A percentile compares a stretch with the other conserved stretches of the same genome.
Evolutionary conservation across 2,797 vertebrate genomes (phyloP).

Genomic region (Telmatherina bonti): DNA sequence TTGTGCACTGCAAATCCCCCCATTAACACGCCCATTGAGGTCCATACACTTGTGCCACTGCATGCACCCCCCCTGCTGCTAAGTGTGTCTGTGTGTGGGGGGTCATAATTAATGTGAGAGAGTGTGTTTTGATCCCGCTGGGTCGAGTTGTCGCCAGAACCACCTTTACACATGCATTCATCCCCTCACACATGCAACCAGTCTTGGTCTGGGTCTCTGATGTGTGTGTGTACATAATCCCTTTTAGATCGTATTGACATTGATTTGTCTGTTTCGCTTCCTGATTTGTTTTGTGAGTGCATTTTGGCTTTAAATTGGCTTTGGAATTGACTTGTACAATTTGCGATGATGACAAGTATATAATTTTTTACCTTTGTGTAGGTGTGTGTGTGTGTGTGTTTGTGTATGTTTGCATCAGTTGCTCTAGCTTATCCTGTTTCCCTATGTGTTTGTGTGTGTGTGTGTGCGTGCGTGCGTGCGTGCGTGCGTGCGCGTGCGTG

Average conservation of each 20-base stretch:
- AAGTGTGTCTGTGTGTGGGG: conserved; percentile 27
- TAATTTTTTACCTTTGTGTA: neutral
- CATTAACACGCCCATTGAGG: conserved; percentile 11
- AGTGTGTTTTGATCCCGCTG: conserved; percentile 56
- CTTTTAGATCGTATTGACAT: conserved; percentile 37
- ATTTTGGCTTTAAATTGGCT: conserved; percentile 39
- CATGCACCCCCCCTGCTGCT: conserved; percentile 16
- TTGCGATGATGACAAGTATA: conserved; percentile 7
- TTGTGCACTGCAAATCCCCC: neutral
- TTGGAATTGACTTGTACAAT: conserved; percentile 45
- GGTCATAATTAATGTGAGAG: conserved; percentile 58
- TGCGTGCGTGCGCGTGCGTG: neutral
- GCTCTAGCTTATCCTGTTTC: neutral
- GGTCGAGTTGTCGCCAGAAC: conserved; percentile 52
- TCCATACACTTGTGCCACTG: conserved; percentile 25
- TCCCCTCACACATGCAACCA: conserved; percentile 17
- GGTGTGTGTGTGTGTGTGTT: neutral
- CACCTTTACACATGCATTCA: conserved; percentile 30
- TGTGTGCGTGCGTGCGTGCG: neutral
- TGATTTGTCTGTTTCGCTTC: conserved; percentile 32
- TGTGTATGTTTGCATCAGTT: neutral
- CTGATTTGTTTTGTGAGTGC: conserved; percentile 37
- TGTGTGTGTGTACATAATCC: neutral
- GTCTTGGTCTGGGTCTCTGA: neutral
- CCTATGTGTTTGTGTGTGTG: neutral